phyloP scores from a whole-genome alignment of 1,140 invertebrate species.

The Pseudachorutes palmiensis region DNA sequence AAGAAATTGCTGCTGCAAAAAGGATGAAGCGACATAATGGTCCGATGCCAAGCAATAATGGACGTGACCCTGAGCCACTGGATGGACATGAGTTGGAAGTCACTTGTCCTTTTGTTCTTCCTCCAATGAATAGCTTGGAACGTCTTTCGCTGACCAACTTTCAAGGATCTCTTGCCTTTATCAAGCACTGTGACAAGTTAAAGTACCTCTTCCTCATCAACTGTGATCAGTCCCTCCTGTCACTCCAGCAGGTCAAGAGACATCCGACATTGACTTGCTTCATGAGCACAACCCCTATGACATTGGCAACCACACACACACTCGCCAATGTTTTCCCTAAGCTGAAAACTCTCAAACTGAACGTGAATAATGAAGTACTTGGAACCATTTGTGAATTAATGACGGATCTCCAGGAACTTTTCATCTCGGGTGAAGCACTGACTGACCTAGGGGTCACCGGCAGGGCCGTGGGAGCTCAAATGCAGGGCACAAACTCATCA shows the following conservation, averaged over 20 bases:
- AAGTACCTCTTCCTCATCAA: conserved; percentile 6
- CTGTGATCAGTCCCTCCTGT: neutral
- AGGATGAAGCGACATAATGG: no score
- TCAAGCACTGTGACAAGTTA: conserved; percentile 3
- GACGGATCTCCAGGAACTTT: neutral
- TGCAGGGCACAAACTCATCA: no score
- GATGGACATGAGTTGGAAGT: neutral
- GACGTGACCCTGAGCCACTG: neutral
- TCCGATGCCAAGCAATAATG: neutral
- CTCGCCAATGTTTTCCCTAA: neutral
- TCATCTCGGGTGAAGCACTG: neutral
- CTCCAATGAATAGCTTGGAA: neutral
- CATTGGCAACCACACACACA: neutral
- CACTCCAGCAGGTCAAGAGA: neutral
- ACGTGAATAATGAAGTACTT: neutral
- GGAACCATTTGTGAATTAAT: neutral
- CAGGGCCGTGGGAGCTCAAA: neutral
- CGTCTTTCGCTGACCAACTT: conserved; percentile 1
- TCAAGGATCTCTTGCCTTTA: conserved; percentile 3
- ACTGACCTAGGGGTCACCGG: conserved; percentile 1
- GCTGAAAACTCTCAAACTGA: neutral
- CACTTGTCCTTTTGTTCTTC: no score
- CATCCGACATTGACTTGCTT: neutral
- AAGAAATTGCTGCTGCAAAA: neutral
- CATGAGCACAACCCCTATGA: neutral